These are phyloP conservation scores for Corythornis vintsioides DNA, from an alignment of 2,113 vertebrate genomes.

Conservation along the genomic window DNA sequence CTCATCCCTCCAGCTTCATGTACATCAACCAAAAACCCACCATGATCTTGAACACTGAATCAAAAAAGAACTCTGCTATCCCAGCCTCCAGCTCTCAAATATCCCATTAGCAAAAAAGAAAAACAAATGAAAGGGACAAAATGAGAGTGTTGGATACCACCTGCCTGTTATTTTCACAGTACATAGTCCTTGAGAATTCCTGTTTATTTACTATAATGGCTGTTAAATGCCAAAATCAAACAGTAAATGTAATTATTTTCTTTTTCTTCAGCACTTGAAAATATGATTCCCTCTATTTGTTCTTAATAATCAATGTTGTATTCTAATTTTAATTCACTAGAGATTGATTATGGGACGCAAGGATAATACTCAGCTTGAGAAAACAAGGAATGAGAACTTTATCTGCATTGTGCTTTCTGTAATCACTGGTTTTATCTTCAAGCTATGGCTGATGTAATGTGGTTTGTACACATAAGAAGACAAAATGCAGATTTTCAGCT, in stretches of 20 bases:
- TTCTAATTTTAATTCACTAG: conserved; percentile 2
- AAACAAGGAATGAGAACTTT: conserved; percentile 14
- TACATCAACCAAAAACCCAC: not conserved
- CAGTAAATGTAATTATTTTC: not conserved
- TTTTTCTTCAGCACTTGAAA: not conserved
- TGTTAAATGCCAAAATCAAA: not conserved
- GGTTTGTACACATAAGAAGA: not conserved
- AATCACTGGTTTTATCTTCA: not conserved
- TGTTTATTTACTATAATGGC: not conserved
- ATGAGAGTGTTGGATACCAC: not conserved
- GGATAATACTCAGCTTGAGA: conserved; percentile 9
- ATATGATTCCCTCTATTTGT: not conserved
- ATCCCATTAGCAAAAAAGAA: not conserved
- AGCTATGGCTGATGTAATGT: not conserved
- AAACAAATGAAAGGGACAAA: not conserved
- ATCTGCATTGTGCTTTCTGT: not conserved
- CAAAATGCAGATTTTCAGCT: not conserved
- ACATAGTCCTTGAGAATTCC: not conserved
- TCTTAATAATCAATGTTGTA: not conserved
- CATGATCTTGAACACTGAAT: not conserved
- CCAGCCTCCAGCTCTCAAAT: not conserved
- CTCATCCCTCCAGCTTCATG: not conserved
- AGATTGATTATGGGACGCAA: conserved; percentile 12
- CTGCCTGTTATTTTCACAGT: not conserved
- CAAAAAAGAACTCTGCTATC: not conserved